phyloP scores from a whole-genome alignment of 2,797 vertebrate genomes.

The Intellagama lesueurii region DNA sequence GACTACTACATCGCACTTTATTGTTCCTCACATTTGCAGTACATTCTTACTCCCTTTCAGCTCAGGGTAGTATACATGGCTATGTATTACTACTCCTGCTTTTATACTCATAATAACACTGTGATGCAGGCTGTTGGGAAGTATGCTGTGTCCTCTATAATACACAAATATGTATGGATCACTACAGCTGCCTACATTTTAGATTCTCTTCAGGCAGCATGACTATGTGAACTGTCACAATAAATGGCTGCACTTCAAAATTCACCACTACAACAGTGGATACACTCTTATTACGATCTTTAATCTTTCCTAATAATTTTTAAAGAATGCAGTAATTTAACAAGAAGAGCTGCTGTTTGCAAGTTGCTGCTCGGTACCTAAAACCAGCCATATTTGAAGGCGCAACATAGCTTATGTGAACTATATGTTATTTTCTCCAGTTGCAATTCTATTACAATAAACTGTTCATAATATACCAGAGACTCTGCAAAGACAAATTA shows the following conservation, averaged over 20 bases:
- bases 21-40: not conserved
- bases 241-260: not conserved
- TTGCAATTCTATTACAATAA: not conserved
- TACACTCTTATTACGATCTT: not conserved
- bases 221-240: not conserved
- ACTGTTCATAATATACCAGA: not conserved
- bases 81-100: not conserved
- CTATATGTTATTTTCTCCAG: not conserved
- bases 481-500: not conserved
- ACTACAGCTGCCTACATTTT: no score
- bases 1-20: not conserved
- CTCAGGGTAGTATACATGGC: not conserved
- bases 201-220: no score
- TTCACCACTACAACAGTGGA: not conserved
- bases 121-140: not conserved
- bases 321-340: not conserved
- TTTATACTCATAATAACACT: not conserved
- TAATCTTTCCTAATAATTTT: not conserved
- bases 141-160: not conserved
- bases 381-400: conserved; percentile 2
- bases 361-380: conserved; percentile 12
- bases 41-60: not conserved
- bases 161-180: not conserved
- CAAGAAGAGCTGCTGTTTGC: not conserved
- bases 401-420: not conserved